phyloP scores from a whole-genome alignment of 2,113 vertebrate genomes.

The Myxocyprinus asiaticus region DNA sequence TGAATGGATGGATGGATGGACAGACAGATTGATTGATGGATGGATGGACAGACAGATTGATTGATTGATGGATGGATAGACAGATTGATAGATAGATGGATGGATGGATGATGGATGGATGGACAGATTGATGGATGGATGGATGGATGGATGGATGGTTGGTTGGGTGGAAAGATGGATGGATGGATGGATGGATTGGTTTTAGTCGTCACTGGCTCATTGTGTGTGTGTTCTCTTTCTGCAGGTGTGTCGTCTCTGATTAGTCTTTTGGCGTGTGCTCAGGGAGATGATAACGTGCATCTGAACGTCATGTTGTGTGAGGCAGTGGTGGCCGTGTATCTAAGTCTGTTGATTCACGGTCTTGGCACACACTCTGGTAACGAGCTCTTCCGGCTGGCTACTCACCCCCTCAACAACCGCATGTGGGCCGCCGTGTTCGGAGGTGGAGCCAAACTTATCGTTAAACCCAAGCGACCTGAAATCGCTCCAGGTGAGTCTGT shows the following conservation, averaged over 20 bases:
- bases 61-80: too few relatives aligned
- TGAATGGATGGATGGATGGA: too few relatives aligned
- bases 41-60: too few relatives aligned
- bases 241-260: conserved; percentile 94
- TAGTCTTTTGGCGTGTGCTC: conserved; percentile 86
- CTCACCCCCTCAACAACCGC: conserved; percentile 91
- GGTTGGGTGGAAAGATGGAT: too few relatives aligned
- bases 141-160: too few relatives aligned
- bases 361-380: conserved; percentile 91
- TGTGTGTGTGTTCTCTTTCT: conserved; percentile 9
- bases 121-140: too few relatives aligned
- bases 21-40: too few relatives aligned
- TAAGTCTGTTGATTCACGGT: conserved; percentile 91
- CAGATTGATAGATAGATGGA: too few relatives aligned
- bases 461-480: conserved; percentile 89
- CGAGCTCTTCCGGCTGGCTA: conserved; percentile 93
- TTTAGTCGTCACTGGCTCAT: background rate
- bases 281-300: conserved; percentile 90
- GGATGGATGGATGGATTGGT: background rate
- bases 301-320: conserved; percentile 91
- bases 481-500: conserved; percentile 81
- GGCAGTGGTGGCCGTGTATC: conserved; percentile 92
- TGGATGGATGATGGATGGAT: too few relatives aligned
- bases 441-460: conserved; percentile 89
- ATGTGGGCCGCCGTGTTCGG: conserved; percentile 99